A percentile compares a stretch with the other conserved stretches of the same genome.
phyloP scores from a whole-genome alignment of 1,140 invertebrate species.

The Oreohelix idahoensis region DNA sequence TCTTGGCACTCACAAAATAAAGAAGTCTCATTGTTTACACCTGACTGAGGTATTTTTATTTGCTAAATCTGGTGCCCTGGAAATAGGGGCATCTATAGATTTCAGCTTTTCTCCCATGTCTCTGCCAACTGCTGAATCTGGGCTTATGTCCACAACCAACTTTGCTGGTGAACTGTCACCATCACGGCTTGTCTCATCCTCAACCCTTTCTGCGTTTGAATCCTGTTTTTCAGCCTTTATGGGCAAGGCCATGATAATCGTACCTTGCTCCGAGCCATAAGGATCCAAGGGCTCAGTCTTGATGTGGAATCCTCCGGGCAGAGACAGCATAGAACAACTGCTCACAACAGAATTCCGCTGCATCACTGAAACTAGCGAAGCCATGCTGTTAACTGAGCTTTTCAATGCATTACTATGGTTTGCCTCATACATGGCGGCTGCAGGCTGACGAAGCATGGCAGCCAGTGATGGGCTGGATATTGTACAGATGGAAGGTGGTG shows the following conservation, averaged over 20 bases:
- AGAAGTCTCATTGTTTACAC: background rate
- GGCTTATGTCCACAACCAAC: background rate
- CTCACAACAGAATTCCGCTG: background rate
- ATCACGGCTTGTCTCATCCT: background rate
- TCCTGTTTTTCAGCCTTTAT: conserved; percentile 11
- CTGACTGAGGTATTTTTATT: background rate
- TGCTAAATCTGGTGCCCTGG: background rate
- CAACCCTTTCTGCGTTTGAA: background rate
- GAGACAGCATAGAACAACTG: background rate
- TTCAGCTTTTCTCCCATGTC: background rate
- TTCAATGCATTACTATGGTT: background rate
- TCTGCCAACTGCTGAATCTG: background rate
- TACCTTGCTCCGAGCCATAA: background rate
- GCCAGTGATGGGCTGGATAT: conserved; percentile 33
- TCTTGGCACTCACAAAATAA: background rate
- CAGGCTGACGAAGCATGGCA: conserved; percentile 33
- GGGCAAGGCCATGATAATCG: conserved; percentile 16
- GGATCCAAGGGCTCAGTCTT: conserved; percentile 10
- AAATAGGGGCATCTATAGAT: background rate
- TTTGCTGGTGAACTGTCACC: background rate
- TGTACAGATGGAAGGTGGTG: background rate
- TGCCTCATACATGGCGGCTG: background rate
- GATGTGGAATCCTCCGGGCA: background rate
- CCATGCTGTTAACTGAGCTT: background rate
- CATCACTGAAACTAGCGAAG: background rate